These are phyloP conservation scores for Daubentonia madagascariensis DNA, from an alignment of 2,113 vertebrate species.

Conservation along the genomic window DNA sequence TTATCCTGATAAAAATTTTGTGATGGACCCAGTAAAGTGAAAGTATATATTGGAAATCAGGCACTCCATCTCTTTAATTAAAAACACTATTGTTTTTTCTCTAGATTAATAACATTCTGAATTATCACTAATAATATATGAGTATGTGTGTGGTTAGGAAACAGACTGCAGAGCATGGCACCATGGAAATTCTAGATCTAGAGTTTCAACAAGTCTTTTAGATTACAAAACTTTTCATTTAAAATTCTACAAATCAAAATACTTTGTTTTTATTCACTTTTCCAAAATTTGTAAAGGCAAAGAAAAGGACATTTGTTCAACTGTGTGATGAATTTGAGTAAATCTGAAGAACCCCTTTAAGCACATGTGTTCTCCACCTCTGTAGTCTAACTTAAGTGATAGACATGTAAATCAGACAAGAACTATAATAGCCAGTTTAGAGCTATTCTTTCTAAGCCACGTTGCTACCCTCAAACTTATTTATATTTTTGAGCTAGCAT, in stretches of 20 bases:
- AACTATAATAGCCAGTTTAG: background rate
- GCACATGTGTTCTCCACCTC: background rate
- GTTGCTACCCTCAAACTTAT: background rate
- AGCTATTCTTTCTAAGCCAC: background rate
- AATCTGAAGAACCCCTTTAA: background rate
- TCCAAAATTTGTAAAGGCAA: background rate
- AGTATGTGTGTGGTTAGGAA: background rate
- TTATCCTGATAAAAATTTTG: background rate
- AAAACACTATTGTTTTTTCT: background rate
- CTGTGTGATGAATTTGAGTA: background rate
- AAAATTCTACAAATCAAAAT: background rate
- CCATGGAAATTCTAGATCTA: background rate
- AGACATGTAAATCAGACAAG: background rate
- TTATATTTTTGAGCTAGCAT: background rate
- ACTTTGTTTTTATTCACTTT: background rate
- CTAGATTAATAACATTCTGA: background rate
- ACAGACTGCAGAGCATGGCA: accelerated
- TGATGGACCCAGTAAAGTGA: background rate
- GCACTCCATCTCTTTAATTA: background rate
- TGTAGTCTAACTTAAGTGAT: background rate
- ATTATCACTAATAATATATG: background rate
- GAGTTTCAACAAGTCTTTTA: background rate
- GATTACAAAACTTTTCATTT: background rate
- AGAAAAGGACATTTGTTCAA: background rate
- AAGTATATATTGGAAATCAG: background rate